Conservation (phyloP, 2,888 invertebrate genomes). For the Tipula unca region DNA sequence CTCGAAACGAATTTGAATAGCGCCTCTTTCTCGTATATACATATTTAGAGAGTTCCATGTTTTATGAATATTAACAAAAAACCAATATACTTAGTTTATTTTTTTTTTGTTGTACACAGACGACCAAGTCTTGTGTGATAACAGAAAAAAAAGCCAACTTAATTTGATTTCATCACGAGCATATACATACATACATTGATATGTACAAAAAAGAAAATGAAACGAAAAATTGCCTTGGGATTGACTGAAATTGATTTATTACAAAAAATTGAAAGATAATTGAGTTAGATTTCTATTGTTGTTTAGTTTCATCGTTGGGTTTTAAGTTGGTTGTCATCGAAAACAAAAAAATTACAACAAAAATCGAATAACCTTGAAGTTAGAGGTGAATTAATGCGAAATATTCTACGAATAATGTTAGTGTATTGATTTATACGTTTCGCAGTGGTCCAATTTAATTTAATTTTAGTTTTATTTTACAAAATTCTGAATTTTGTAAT, state of each 20-base stretch:
- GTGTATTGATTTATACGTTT: not conserved
- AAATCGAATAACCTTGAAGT: not conserved
- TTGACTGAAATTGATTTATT: conserved; percentile 14
- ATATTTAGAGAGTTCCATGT: not conserved
- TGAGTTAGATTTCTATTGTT: not conserved
- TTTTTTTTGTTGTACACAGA: not conserved
- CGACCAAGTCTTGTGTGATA: not conserved
- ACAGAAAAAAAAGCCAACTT: not conserved
- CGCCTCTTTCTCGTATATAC: not conserved
- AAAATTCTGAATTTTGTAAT: too few relatives aligned
- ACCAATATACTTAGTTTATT: not conserved
- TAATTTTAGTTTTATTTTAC: too few relatives aligned
- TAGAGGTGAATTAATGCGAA: not conserved
- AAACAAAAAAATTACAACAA: not conserved
- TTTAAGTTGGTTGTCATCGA: not conserved
- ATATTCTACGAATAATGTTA: not conserved
- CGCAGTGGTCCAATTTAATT: too few relatives aligned
- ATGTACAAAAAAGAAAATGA: not conserved
- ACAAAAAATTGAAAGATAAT: conserved; percentile 8
- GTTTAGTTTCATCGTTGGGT: not conserved
- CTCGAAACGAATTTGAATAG: not conserved
- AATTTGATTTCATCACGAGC: conserved; percentile 4
- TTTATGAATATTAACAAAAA: not conserved
- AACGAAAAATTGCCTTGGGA: not conserved
- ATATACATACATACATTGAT: not conserved